Conservation (phyloP, 1,140 invertebrate species). For the Pomacea maculata region DNA sequence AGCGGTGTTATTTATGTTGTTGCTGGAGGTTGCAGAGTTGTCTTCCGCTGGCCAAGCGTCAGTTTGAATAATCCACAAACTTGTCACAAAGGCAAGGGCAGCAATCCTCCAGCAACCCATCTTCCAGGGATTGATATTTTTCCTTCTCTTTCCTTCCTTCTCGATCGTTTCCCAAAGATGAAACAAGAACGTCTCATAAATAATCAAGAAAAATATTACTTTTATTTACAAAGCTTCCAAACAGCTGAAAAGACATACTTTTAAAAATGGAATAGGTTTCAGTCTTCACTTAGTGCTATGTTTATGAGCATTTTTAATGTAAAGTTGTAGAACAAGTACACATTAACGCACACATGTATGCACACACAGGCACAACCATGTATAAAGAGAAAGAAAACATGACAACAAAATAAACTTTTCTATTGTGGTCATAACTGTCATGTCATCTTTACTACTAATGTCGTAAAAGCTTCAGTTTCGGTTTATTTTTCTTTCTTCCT, state of each 20-base stretch:
- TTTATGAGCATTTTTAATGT: neutral
- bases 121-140: too few relatives aligned
- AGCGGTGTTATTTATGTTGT: too few relatives aligned
- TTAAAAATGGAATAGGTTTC: too few relatives aligned
- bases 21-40: too few relatives aligned
- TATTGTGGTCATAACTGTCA: neutral
- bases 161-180: too few relatives aligned
- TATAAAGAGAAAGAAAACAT: neutral
- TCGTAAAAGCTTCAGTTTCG: too few relatives aligned
- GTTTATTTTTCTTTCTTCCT: neutral
- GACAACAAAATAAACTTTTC: neutral
- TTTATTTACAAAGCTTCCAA: neutral
- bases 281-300: too few relatives aligned
- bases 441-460: neutral
- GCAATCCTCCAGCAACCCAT: too few relatives aligned
- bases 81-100: too few relatives aligned
- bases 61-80: too few relatives aligned
- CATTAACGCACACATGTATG: conserved; percentile 2
- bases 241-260: neutral
- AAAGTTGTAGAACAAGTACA: neutral
- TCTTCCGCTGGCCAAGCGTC: too few relatives aligned
- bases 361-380: conserved; percentile 2
- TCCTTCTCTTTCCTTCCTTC: too few relatives aligned
- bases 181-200: neutral
- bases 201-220: neutral